Evolutionary conservation across 2,797 vertebrate genomes (phyloP).

Genomic region (Microctenopoma lineatum): DNA sequence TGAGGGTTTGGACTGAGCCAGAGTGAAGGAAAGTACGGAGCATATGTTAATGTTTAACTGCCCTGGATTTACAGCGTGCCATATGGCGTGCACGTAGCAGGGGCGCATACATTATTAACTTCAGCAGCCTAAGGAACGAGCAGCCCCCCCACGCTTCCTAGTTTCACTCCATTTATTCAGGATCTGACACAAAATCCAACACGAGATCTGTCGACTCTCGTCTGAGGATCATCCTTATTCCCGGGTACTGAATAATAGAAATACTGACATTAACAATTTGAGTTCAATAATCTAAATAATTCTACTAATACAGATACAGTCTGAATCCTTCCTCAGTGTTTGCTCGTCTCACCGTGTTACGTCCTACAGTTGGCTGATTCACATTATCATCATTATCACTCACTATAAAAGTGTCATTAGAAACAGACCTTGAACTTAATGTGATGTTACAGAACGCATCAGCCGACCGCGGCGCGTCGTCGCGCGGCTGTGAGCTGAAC

Average conservation of each 20-base stretch:
- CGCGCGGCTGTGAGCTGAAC: not conserved
- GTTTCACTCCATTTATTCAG: constrained; percentile 22
- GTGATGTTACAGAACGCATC: not conserved
- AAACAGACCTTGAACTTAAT: not conserved
- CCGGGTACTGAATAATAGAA: not conserved
- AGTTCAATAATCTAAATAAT: not conserved
- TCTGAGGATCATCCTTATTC: not conserved
- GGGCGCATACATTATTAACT: constrained; percentile 54
- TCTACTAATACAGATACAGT: not conserved
- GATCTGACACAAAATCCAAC: not conserved
- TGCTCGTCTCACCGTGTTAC: not conserved
- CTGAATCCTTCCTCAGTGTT: not conserved
- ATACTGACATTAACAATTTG: not conserved
- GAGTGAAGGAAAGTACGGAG: constrained; percentile 8
- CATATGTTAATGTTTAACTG: constrained; percentile 52
- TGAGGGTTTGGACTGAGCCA: not conserved
- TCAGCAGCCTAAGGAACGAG: constrained; percentile 15
- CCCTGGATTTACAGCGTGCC: constrained; percentile 21
- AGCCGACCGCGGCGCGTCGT: not conserved
- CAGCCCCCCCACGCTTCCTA: not conserved
- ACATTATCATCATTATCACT: not conserved
- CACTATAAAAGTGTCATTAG: too few relatives aligned
- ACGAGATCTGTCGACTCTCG: not conserved
- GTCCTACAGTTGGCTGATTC: not conserved
- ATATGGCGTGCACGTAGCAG: constrained; percentile 21